Conservation (phyloP, 2,888 invertebrate genomes). For the Capitulum mitella region DNA sequence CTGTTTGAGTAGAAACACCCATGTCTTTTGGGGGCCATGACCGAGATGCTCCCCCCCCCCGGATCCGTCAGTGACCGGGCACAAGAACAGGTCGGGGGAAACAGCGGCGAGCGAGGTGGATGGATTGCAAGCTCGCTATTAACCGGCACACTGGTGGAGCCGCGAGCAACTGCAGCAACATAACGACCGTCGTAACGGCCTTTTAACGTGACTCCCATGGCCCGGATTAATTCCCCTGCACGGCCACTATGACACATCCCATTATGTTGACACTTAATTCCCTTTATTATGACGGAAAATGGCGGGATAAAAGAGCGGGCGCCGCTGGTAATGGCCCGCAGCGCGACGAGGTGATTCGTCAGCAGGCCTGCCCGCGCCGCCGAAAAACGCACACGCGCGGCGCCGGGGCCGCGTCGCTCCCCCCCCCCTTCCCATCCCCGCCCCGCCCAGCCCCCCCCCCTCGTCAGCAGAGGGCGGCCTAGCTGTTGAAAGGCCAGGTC, state of each 20-base stretch:
- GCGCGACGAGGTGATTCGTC: background rate
- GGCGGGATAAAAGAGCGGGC: background rate
- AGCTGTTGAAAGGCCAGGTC: background rate
- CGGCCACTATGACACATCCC: background rate
- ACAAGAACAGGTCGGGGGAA: too few relatives aligned
- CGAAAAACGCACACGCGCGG: background rate
- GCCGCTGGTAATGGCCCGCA: background rate
- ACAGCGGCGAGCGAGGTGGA: too few relatives aligned
- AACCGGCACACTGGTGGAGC: too few relatives aligned
- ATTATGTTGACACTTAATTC: constrained; percentile 4
- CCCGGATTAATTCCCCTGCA: background rate
- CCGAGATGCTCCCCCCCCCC: too few relatives aligned
- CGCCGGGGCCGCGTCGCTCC: too few relatives aligned
- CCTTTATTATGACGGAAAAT: background rate
- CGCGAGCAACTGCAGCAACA: background rate
- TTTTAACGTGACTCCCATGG: background rate
- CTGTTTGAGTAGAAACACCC: too few relatives aligned
- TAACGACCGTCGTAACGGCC: background rate
- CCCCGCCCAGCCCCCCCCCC: too few relatives aligned
- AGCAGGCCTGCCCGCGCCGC: background rate
- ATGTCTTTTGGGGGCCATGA: too few relatives aligned
- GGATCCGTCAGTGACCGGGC: too few relatives aligned
- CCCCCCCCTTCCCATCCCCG: too few relatives aligned
- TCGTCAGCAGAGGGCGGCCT: too few relatives aligned
- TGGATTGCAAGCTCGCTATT: too few relatives aligned